Conservation (phyloP, 2,888 invertebrate species). For the Thalpophila matura region DNA sequence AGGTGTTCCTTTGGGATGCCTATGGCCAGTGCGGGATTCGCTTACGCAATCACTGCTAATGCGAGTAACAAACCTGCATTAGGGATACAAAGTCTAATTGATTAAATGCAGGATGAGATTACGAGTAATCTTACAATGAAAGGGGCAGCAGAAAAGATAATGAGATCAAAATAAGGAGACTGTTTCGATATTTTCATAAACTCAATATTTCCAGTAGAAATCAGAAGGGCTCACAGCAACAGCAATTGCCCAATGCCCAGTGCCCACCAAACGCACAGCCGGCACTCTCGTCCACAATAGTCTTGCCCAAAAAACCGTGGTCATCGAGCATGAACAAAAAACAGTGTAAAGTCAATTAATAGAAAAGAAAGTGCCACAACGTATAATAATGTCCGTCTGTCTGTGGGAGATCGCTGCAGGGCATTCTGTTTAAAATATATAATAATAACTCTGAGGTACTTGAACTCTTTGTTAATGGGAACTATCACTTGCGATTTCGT, state of each 20-base stretch:
- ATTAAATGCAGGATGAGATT: no score
- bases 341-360: conserved; percentile 63
- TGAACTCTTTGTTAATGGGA: conserved; percentile 40
- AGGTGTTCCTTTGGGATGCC: no score
- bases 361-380: conserved; percentile 68
- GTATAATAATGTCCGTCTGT: conserved; percentile 48
- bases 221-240: background rate
- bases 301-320: conserved; percentile 38
- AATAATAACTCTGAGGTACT: conserved; percentile 33
- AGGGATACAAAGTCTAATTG: no score
- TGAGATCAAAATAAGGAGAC: no score
- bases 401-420: conserved; percentile 57
- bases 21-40: no score
- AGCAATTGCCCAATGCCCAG: conserved; percentile 7
- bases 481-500: conserved; percentile 44
- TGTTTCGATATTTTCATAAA: background rate
- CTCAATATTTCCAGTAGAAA: no score
- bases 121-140: no score
- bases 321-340: conserved; percentile 65
- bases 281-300: conserved; percentile 12
- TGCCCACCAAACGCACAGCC: conserved; percentile 13
- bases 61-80: no score
- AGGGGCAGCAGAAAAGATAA: no score
- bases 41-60: no score
- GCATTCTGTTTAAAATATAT: conserved; percentile 32